These are phyloP conservation scores for Notarius lentiginosus DNA, from an alignment of 2,113 vertebrate genomes.

Conservation along the genomic window DNA sequence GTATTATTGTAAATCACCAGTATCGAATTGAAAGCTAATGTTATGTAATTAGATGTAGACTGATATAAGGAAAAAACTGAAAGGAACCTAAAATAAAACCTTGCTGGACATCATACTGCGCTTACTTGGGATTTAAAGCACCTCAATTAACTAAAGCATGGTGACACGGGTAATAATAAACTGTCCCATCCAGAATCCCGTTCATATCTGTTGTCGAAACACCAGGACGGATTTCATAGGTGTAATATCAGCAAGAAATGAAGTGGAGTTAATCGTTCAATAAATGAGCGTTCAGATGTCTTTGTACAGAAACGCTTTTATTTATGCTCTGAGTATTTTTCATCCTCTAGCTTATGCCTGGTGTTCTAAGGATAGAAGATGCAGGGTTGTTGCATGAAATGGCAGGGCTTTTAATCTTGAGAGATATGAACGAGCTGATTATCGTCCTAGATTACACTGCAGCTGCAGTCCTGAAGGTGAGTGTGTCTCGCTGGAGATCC, in stretches of 20 bases:
- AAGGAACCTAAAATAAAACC: background rate
- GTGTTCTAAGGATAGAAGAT: background rate
- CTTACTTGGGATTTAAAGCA: background rate
- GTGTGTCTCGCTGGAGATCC: background rate
- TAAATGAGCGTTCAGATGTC: background rate
- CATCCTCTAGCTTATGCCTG: background rate
- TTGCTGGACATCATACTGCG: background rate
- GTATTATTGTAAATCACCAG: background rate
- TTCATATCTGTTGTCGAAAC: background rate
- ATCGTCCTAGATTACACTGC: background rate
- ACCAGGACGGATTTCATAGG: background rate
- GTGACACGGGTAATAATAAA: background rate
- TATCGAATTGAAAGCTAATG: background rate
- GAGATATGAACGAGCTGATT: background rate
- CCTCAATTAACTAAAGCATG: background rate
- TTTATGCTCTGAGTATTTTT: background rate
- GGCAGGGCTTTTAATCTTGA: background rate
- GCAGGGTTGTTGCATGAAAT: background rate
- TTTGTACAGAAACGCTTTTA: background rate
- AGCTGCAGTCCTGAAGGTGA: background rate
- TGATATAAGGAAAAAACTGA: background rate
- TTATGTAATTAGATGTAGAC: background rate
- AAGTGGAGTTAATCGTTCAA: background rate
- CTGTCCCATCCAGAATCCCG: background rate
- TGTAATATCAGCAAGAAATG: background rate